These are phyloP conservation scores for Sinotaia quadrata DNA, from an alignment of 2,888 invertebrate species.

Conservation along the genomic window DNA sequence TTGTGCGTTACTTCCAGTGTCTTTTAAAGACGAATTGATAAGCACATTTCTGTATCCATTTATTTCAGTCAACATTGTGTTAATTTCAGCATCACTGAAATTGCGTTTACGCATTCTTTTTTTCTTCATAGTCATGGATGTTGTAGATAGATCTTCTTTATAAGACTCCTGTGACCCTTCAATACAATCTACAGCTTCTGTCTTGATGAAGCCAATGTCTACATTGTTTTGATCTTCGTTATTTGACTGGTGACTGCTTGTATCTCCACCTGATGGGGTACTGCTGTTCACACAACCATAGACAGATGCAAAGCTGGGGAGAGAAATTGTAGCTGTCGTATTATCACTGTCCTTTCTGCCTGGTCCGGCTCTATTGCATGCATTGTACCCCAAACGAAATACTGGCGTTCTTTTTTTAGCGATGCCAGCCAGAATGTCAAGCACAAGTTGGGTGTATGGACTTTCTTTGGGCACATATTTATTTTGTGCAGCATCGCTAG, in stretches of 20 bases:
- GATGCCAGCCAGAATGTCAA: neutral
- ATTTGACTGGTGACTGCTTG: neutral
- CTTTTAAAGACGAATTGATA: neutral
- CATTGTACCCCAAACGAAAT: neutral
- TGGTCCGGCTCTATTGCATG: neutral
- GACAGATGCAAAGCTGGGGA: neutral
- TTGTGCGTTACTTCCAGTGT: neutral
- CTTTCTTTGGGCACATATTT: conserved; percentile 6
- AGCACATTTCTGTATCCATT: neutral
- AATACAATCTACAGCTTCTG: no score
- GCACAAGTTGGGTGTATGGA: conserved; percentile 2
- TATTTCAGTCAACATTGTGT: neutral
- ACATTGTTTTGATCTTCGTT: neutral
- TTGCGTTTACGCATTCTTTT: no score
- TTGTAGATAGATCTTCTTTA: no score
- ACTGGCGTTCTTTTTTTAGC: neutral
- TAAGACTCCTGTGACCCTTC: no score
- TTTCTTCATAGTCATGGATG: no score
- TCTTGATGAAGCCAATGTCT: neutral
- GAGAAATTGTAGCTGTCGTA: neutral
- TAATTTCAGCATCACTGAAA: neutral
- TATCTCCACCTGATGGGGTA: neutral
- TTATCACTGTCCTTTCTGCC: neutral
- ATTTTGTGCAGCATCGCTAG: neutral
- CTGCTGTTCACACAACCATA: neutral